Evolutionary conservation across 2,888 invertebrate species (phyloP).

Genomic region (Endotricha flammealis): DNA sequence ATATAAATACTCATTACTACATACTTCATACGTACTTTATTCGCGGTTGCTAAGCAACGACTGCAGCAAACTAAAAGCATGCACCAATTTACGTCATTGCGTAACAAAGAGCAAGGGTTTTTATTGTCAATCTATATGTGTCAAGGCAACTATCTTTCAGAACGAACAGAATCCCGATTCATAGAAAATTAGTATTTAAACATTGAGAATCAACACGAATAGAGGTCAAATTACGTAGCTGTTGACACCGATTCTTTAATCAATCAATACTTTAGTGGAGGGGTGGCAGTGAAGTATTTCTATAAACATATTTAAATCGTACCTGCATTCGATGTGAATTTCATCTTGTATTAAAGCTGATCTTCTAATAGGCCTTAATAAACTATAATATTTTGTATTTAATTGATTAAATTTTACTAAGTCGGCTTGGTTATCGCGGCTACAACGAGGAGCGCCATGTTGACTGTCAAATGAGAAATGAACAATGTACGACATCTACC

Average conservation of each 20-base stretch:
- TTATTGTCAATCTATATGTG: neutral
- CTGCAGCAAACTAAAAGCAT: conserved; percentile 40
- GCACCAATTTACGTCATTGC: conserved; percentile 20
- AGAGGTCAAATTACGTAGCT: conserved; percentile 16
- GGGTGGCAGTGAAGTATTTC: conserved; percentile 15
- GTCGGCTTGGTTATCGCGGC: conserved; percentile 18
- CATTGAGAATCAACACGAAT: neutral
- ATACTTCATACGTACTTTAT: conserved; percentile 6
- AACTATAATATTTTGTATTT: conserved; percentile 3
- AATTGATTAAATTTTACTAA: conserved; percentile 9
- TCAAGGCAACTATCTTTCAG: neutral
- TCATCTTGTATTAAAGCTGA: conserved; percentile 20
- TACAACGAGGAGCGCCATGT: conserved; percentile 35
- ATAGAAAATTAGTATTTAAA: neutral
- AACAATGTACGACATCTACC: conserved; percentile 46
- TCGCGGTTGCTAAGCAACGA: conserved; percentile 60
- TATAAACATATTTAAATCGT: conserved; percentile 15
- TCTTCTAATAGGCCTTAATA: conserved; percentile 4
- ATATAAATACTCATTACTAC: too few species aligned
- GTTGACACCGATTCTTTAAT: conserved; percentile 20
- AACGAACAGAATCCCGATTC: neutral
- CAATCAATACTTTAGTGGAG: conserved; percentile 26
- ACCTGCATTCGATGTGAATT: conserved; percentile 31
- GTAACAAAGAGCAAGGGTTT: conserved; percentile 11
- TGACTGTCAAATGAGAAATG: conserved; percentile 30